These are phyloP conservation scores for Drusus annulatus DNA, from an alignment of 1,140 invertebrate genomes.

Conservation along the genomic window DNA sequence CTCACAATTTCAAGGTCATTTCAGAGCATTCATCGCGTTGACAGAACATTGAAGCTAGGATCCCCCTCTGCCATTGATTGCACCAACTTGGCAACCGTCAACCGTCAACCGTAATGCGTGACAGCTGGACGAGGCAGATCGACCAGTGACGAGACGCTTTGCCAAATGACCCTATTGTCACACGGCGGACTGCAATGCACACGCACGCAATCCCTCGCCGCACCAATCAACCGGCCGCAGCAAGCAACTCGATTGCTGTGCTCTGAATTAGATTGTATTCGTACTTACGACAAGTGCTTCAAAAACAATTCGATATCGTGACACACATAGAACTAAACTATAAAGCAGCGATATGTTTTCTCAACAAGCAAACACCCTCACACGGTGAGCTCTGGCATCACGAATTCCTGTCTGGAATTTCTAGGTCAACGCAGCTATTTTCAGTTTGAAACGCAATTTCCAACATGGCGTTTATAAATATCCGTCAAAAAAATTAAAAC, in stretches of 20 bases:
- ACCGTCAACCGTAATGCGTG: conserved; percentile 21
- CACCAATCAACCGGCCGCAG: background rate
- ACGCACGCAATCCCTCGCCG: conserved; percentile 8
- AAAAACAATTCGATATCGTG: background rate
- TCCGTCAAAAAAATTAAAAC: no score
- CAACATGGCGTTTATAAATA: no score
- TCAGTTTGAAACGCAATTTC: no score
- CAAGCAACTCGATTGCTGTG: background rate
- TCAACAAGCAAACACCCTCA: no score
- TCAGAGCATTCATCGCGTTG: background rate
- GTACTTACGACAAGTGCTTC: background rate
- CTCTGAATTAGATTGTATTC: conserved; percentile 22
- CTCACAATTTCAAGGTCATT: background rate
- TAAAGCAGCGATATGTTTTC: no score
- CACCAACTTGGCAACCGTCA: background rate
- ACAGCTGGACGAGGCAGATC: conserved; percentile 36
- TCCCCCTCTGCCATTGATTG: background rate
- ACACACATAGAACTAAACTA: background rate
- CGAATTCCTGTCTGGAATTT: no score
- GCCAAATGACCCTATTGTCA: conserved; percentile 41
- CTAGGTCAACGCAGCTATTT: no score
- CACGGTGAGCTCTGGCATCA: no score
- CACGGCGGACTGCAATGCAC: background rate
- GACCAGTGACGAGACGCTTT: background rate
- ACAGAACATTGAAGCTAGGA: background rate